Percentiles rank a stretch among this genome's conserved stretches.
These are phyloP conservation scores for Hydrolagus affinis DNA, from an alignment of 2,113 vertebrate genomes.

Conservation along the genomic window DNA sequence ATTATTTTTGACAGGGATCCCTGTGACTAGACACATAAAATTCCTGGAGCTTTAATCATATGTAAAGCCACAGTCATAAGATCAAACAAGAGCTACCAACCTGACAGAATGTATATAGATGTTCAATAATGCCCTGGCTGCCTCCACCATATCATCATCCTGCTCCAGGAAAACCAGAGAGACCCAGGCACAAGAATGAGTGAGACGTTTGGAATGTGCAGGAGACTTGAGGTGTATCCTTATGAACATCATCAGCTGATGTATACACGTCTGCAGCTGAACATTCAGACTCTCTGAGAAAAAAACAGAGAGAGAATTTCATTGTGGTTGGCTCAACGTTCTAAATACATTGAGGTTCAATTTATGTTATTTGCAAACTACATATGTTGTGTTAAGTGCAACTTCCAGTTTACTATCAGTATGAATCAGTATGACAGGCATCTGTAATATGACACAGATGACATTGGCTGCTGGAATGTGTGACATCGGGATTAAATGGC, in stretches of 20 bases:
- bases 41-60: neutral
- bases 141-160: constrained; percentile 91
- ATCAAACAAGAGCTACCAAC: constrained; percentile 44
- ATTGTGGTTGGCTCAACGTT: neutral
- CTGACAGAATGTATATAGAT: constrained; percentile 65
- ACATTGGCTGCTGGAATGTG: no score
- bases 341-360: neutral
- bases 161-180: constrained; percentile 77
- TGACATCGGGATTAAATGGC: no score
- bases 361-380: no score
- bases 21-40: no score
- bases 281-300: constrained; percentile 35
- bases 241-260: constrained; percentile 60
- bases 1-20: neutral
- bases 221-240: constrained; percentile 40
- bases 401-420: no score
- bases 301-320: neutral
- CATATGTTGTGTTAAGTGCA: no score
- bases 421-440: no score
- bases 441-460: no score
- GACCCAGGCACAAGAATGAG: constrained; percentile 70
- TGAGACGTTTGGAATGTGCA: constrained; percentile 27
- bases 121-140: constrained; percentile 61
- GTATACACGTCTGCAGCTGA: constrained; percentile 50
- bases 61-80: neutral